Percentiles rank a stretch among this genome's conserved stretches.
Evolutionary conservation across 2,888 invertebrate genomes (phyloP).

Genomic region (Ceratothoa steindachneri): DNA sequence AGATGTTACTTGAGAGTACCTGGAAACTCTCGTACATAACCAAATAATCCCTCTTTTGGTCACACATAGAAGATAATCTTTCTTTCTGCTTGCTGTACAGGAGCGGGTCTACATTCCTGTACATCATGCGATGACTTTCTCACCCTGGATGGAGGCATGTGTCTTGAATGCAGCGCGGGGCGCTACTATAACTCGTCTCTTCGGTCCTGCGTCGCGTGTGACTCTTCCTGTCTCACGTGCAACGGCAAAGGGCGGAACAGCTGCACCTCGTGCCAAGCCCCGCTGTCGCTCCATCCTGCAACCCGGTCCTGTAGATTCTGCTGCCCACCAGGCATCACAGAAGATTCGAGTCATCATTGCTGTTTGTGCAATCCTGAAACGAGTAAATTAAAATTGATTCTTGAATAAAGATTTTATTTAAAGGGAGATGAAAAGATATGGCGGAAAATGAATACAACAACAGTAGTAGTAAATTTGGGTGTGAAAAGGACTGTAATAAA

Average conservation of each 20-base stretch:
- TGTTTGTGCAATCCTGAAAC: slow-evolving; percentile 35
- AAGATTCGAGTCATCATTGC: slow-evolving; percentile 18
- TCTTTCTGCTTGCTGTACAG: too few relatives aligned
- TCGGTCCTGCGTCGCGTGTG: slow-evolving; percentile 22
- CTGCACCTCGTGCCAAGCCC: slow-evolving; percentile 35
- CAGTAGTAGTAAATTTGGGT: too few relatives aligned
- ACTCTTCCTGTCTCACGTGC: slow-evolving; percentile 32
- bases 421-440: too few relatives aligned
- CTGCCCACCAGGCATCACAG: slow-evolving; percentile 22
- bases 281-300: slow-evolving; percentile 30
- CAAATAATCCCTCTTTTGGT: too few relatives aligned
- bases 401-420: neutral
- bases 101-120: slow-evolving; percentile 30
- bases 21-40: too few relatives aligned
- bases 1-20: too few relatives aligned
- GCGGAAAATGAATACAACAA: too few relatives aligned
- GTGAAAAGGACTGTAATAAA: too few relatives aligned
- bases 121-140: slow-evolving; percentile 34
- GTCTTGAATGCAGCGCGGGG: slow-evolving; percentile 36
- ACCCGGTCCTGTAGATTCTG: slow-evolving; percentile 31
- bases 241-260: slow-evolving; percentile 17
- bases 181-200: slow-evolving; percentile 27
- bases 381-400: slow-evolving; percentile 13
- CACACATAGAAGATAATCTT: too few relatives aligned
- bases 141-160: slow-evolving; percentile 42